Evolutionary conservation across 2,888 invertebrate genomes (phyloP).

Genomic region (Unio delphinus): DNA sequence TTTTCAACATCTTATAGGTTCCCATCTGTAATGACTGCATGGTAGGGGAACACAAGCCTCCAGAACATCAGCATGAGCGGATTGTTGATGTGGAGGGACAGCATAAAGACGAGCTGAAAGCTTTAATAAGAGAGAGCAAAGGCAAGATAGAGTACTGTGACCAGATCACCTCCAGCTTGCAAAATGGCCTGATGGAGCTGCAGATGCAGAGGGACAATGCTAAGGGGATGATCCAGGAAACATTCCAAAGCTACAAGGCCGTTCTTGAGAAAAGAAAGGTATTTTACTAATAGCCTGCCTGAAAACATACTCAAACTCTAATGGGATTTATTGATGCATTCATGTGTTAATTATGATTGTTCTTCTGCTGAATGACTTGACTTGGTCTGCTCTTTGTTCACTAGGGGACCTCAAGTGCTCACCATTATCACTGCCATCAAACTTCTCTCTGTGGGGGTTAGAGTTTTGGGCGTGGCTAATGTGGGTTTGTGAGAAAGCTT

Average conservation of each 20-base stretch:
- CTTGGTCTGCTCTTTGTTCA: too few relatives aligned
- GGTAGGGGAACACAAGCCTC: conserved; percentile 85
- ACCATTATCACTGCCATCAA: too few relatives aligned
- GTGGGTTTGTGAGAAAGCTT: too few relatives aligned
- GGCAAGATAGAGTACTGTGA: conserved; percentile 84
- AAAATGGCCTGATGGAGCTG: conserved; percentile 86
- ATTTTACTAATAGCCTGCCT: conserved; percentile 1
- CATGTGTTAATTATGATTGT: background rate
- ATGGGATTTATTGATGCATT: background rate
- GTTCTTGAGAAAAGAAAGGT: conserved; percentile 82
- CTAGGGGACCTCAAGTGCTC: too few relatives aligned
- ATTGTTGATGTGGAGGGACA: conserved; percentile 85
- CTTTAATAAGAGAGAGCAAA: conserved; percentile 83
- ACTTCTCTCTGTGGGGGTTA: too few relatives aligned
- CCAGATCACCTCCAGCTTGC: conserved; percentile 82
- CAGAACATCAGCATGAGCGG: conserved; percentile 87
- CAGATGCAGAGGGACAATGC: conserved; percentile 91
- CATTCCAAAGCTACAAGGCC: conserved; percentile 77
- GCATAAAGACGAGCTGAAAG: conserved; percentile 84
- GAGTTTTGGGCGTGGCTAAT: too few relatives aligned
- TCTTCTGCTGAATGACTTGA: background rate
- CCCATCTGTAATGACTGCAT: conserved; percentile 91
- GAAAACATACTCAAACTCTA: background rate
- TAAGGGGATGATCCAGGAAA: conserved; percentile 80
- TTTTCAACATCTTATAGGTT: conserved; percentile 74